Conservation (phyloP, 1,140 invertebrate species). For the Fopius arisanus region DNA sequence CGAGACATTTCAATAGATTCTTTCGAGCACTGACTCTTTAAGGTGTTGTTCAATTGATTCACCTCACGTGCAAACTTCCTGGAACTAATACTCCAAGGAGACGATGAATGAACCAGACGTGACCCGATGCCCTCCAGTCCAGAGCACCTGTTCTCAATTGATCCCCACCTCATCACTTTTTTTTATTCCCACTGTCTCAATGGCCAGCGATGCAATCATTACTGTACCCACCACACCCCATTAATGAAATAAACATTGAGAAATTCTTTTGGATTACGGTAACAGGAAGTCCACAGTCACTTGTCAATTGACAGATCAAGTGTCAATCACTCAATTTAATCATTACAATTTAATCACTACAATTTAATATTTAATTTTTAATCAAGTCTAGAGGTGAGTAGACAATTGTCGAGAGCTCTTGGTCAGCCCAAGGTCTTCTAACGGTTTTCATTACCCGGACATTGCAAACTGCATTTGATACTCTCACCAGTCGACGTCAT, state of each 20-base stretch:
- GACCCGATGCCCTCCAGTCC: conserved; percentile 21
- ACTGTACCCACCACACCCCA: neutral
- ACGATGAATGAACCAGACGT: conserved; percentile 31
- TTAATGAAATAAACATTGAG: neutral
- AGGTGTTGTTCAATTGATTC: neutral
- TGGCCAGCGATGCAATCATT: neutral
- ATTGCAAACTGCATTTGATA: conserved; percentile 17
- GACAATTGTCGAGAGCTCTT: conserved; percentile 5
- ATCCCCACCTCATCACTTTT: neutral
- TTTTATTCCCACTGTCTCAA: neutral
- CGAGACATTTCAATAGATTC: too few relatives aligned
- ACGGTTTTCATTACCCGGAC: conserved; percentile 15
- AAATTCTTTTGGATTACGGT: too few relatives aligned
- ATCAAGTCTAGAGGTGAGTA: neutral
- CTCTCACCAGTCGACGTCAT: conserved; percentile 17
- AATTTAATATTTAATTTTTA: neutral
- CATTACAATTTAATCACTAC: too few relatives aligned
- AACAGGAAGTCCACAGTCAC: too few relatives aligned
- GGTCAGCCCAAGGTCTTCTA: conserved; percentile 26
- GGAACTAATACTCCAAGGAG: conserved; percentile 7
- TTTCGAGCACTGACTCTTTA: too few relatives aligned
- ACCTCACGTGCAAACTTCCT: neutral
- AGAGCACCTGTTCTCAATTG: neutral
- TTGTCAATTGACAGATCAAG: too few relatives aligned
- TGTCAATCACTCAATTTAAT: too few relatives aligned